Evolutionary conservation across 2,113 vertebrate species (phyloP).

Genomic region (Cavia aperea): DNA sequence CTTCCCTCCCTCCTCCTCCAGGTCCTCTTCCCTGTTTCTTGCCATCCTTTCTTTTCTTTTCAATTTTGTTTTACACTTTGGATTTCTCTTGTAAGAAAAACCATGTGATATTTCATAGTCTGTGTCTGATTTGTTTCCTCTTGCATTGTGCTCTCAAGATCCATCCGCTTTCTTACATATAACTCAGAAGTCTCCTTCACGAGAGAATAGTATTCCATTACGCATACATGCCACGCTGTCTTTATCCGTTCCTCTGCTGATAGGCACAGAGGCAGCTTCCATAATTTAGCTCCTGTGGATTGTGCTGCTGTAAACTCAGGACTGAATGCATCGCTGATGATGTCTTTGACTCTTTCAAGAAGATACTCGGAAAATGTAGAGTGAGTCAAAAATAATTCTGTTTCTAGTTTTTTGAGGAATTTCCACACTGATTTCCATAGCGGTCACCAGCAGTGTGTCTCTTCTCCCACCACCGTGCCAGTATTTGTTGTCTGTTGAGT

Average conservation of each 20-base stretch:
- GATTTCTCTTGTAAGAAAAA: background rate
- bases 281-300: background rate
- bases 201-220: background rate
- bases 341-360: background rate
- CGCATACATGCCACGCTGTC: background rate
- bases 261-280: background rate
- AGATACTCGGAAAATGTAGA: background rate
- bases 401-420: background rate
- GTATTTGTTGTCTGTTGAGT: background rate
- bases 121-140: background rate
- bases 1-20: background rate
- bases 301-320: background rate
- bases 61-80: background rate
- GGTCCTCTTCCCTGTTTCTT: background rate
- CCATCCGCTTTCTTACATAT: background rate
- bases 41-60: background rate
- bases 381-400: background rate
- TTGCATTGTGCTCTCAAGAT: background rate
- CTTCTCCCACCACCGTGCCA: background rate
- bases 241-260: background rate
- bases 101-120: background rate
- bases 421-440: background rate
- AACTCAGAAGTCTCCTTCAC: background rate
- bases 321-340: background rate
- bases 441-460: too few species aligned